Percentiles rank a stretch among this genome's conserved stretches.
phyloP scores from a whole-genome alignment of 2,888 invertebrate genomes.

The Lasiommata megera region DNA sequence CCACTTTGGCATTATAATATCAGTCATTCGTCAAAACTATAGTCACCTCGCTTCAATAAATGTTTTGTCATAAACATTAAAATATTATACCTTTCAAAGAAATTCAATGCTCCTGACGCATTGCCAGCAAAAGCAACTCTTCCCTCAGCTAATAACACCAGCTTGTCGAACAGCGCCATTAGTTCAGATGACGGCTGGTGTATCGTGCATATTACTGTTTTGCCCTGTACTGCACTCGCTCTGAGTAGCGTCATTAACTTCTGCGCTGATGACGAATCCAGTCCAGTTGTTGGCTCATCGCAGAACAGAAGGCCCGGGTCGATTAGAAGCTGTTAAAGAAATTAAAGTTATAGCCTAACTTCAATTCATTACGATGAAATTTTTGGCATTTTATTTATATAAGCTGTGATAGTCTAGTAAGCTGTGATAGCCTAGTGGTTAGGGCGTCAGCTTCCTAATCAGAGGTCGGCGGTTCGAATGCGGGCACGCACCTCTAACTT shows the following conservation, averaged over 20 bases:
- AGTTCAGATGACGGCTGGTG: slow-evolving; percentile 96
- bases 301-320: slow-evolving; percentile 96
- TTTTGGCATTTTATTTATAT: too few relatives aligned
- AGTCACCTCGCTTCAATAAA: too few relatives aligned
- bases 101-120: slow-evolving; percentile 65
- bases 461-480: too few relatives aligned
- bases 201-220: slow-evolving; percentile 95
- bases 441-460: too few relatives aligned
- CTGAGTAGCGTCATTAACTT: slow-evolving; percentile 88
- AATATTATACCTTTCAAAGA: slow-evolving; percentile 82
- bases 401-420: too few relatives aligned
- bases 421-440: too few relatives aligned
- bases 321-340: slow-evolving; percentile 85
- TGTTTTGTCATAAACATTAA: too few relatives aligned
- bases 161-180: slow-evolving; percentile 89
- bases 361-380: too few relatives aligned
- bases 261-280: slow-evolving; percentile 95
- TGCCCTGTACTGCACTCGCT: slow-evolving; percentile 86
- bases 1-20: too few relatives aligned
- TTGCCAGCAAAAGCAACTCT: slow-evolving; percentile 92
- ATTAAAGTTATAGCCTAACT: background rate
- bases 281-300: slow-evolving; percentile 97
- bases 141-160: slow-evolving; percentile 92
- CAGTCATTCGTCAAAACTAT: too few relatives aligned
- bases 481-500: too few relatives aligned